A percentile compares a stretch with the other conserved stretches of the same genome.
These are phyloP conservation scores for Latrodectus hesperus DNA, from an alignment of 2,888 invertebrate species.

Conservation along the genomic window DNA sequence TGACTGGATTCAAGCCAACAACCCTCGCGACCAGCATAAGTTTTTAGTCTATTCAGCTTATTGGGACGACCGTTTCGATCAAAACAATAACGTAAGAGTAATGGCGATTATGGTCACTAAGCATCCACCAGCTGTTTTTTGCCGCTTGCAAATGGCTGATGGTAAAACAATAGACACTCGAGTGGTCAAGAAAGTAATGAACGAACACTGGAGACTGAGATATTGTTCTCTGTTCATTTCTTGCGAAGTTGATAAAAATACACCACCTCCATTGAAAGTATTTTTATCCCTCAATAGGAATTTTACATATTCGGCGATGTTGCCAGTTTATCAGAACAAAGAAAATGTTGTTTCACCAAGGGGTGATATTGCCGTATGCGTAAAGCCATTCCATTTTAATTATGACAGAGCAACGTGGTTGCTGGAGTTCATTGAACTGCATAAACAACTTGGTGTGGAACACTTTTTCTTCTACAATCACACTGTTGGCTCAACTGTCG, in stretches of 20 bases:
- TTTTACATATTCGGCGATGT: conserved; percentile 25
- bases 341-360: conserved; percentile 27
- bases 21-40: conserved; percentile 44
- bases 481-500: conserved; percentile 74
- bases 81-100: conserved; percentile 51
- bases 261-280: conserved; percentile 21
- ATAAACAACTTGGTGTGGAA: conserved; percentile 76
- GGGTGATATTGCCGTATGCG: conserved; percentile 74
- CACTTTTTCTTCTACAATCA: conserved; percentile 77
- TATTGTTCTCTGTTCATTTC: conserved; percentile 61
- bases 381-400: conserved; percentile 75
- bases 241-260: conserved; percentile 49
- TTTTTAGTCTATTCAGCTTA: conserved; percentile 67
- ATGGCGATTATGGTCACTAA: conserved; percentile 58
- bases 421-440: conserved; percentile 77
- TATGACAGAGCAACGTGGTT: conserved; percentile 76
- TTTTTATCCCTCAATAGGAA: conserved; percentile 39
- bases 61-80: conserved; percentile 61
- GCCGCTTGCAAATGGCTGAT: conserved; percentile 37
- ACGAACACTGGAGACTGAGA: conserved; percentile 68
- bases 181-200: conserved; percentile 53
- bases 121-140: conserved; percentile 45
- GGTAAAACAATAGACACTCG: conserved; percentile 26
- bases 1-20: conserved; percentile 60
- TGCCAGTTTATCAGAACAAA: conserved; percentile 60